Evolutionary conservation across 2,888 invertebrate genomes (phyloP), one percentile per base, ranked within the genome.

Genomic region (Trissolcus japonicus): DNA sequence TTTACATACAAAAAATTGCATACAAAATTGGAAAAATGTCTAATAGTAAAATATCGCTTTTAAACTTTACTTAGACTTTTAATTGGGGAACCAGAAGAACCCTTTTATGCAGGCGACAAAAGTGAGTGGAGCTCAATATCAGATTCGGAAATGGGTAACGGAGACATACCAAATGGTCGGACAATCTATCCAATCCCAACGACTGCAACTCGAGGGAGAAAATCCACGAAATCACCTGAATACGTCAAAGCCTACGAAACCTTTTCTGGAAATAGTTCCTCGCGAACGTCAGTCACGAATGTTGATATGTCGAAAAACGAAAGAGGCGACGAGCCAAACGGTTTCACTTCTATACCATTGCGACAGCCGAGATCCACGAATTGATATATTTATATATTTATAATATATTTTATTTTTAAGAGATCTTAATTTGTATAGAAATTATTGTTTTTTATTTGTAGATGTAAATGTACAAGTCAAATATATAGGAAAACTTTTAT

Each of bases 161-260:
- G 69, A 41, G 65, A 66, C 21, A 11, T 63, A 11, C 35, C 40
- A n/a, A 68, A 63, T 35, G 51, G 21, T 11, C 40, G 40, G 1
- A 54, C 56, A 17, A 51, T 66, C 16, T 65, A 56, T 63, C 65
- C 57, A 13, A 46, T 60, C 35, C n/a, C 59, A 13, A 9, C 41
- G 11, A 21, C 3, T 4, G 16, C 40, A 19, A 35, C 17, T 21
- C 63, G 68, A n/a, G 53, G 68, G 17, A 62, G 40, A 21, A 75
- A 68, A 56, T 25, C 57, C 11, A 9, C 51, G 2, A 68, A 59
- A 40, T 68, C 75, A 2, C 35, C 63, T 0, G 63, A 75, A 40
- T 75, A 68, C 14, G 63, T 75, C 54, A 75, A 75, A 55, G 75
- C 75, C 9, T 74, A 67, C 13, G 67, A 74, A 62, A 62, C 74